Base-by-base conservation (phyloP, 2,113 vertebrate genomes). In the Pterocles gutturalis region DNA sequence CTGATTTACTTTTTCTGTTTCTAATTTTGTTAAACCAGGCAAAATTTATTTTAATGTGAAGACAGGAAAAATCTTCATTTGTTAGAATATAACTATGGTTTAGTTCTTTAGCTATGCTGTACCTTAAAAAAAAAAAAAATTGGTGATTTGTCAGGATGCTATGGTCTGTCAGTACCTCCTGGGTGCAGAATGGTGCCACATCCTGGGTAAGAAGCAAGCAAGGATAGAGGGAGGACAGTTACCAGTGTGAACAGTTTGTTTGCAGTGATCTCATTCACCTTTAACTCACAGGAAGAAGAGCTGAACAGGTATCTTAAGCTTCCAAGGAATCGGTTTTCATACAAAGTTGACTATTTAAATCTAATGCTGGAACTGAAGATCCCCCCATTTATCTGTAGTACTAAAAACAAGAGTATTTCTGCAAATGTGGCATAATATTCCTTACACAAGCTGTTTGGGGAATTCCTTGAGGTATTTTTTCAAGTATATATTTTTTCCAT, bases 141-240 rank as follows among this genome's bases (percentile, higher is more conserved):
- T n/a, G 3, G 10, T 28, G 14, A 24, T 64, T 81, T 81, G 64
- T 66, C 14, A 51, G 41, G 17, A 18, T 54, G 53, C 24, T 54
- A 0, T n/a, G 22, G 22, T 21, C 55, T 57, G 15, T 53, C 18
- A 20, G 13, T 53, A 24, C 46, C 33, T 66, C 16, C 77, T 34
- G 33, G 7, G 2, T 73, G 21, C 33, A 87, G 34, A 38, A 29
- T 43, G 5, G 9, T 75, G 31, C 51, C 61, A 28, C 25, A 14
- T 71, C 48, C 70, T 62, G 60, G 8, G 36, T 79, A 70, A 54
- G 85, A 41, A 45, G 36, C 16, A 19, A 58, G 25, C 9, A 14
- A 6, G 1, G 38, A 8, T 0, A 0, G 14, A n/a, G 36, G 26
- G 4, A 31, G 43, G 14, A 9, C 28, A 36, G 36, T 46, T 49